Base-by-base conservation (phyloP, 2,888 invertebrate genomes). In the Agrochola litura region DNA sequence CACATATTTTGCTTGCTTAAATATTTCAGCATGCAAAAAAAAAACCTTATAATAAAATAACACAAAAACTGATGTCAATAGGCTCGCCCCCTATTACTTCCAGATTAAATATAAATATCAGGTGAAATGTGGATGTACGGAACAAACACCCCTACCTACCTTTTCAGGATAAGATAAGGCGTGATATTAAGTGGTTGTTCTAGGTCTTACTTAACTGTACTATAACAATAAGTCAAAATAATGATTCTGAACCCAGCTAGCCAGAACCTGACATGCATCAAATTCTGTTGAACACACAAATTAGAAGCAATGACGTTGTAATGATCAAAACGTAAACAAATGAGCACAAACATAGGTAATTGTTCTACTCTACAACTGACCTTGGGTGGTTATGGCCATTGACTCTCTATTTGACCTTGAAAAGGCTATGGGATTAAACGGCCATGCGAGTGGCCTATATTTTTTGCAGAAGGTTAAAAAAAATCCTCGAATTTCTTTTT, bases 371-470 rank as follows among this genome's bases (percentile, higher is more conserved):
- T 81, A 66, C 41, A 10, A 49, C 25, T 81, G 81, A 86, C 86
- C 85, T 86, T 82, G 78, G 37, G 0, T 72, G 72, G 41, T 12
- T 41, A 67, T 58, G 22, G 52, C 19, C 52, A 52, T 9, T 68
- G 70, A 71, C 71, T 83, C 71, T 83, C 85, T 83, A 83, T 85
- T 76, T 81, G 74, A 72, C 83, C 77, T 83, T 83, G 73, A 12
- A 14, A 0, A 41, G 30, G 22, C 37, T 56, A 52, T 58, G 12
- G n/a, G 14, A 43, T 22, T 43, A 8, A 46, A 54, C 16, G 46
- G 54, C 22, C 72, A 72, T 74, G 37, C 6, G 0, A 25, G 10
- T 2, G 14, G 46, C 3, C n/a, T n/a, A 19, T 74, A 19, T 43
- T 61, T 52, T 30, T 1, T 14, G 8, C 30, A 30, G 8, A 1